Evolutionary conservation across 1,140 invertebrate genomes (phyloP), one percentile per base, ranked within the genome.

Genomic region (Akabosia matsudoensis): DNA sequence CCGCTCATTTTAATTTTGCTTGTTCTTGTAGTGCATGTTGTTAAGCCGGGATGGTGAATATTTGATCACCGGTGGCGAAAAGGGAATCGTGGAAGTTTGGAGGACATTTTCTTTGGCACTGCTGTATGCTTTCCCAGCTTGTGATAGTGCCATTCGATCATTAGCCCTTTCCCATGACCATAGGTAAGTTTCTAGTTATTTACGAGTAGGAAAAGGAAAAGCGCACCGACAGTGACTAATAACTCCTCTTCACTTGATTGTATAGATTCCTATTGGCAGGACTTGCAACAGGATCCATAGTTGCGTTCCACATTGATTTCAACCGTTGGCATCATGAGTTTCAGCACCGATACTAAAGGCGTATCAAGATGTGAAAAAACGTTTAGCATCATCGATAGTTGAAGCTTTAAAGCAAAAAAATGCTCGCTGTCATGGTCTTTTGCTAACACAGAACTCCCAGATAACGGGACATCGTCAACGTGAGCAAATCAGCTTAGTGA

Each of bases 281-380:
- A 78, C 86, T 99, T 31, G 93, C 96, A 24, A 97, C 97, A 80
- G 98, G 98, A 45, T 97, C 97, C 24, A 92, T 99, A 74, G 94
- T 99, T 54, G 96, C 99, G 80, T 98, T 99, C 86, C 97, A 99
- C 87, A 97, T 99, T 84, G 97, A 99, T 86, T 99, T 99, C 88
- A 99, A 99, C 86, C 90, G 96, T 83, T 99, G 97, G 97, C 97
- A 99, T 86, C 97, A 98, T 84, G 97, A 99, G 86, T 98, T 96
- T 86, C 95, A 97, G 84, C 94, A 96, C 85, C 90, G 86, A 14
- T 87, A 87, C 76, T 86, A 45, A 82, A 45, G 7, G 7, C 37
- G 7, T 45, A 45, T 18, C 18, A 10, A 7, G 18, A 45, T 45
- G 18, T 45, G 7, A 7, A 45, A 10, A 7, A 45, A 45, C 37